These are phyloP conservation scores for Sarcophaga bullata DNA, from an alignment of 1,140 invertebrate genomes.

Conservation along the genomic window DNA sequence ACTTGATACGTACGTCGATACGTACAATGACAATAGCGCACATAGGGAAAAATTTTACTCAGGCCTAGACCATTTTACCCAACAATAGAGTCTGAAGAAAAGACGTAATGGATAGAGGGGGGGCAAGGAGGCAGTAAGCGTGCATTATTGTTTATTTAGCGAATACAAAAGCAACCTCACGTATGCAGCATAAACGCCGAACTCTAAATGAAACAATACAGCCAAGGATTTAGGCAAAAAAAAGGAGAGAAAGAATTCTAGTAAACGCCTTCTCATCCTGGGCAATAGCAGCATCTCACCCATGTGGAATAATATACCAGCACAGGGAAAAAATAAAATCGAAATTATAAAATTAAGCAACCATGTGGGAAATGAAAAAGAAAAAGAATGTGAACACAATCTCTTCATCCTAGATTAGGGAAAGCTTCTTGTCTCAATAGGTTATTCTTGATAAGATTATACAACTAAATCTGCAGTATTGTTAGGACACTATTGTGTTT, in stretches of 20 bases:
- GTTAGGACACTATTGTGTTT: too few species aligned
- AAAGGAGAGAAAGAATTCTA: constrained; percentile 19
- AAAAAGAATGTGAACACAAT: background rate
- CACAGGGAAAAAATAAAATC: background rate
- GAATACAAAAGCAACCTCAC: constrained; percentile 2
- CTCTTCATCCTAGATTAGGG: too few species aligned
- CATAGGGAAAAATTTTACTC: background rate
- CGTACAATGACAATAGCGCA: constrained; percentile 16
- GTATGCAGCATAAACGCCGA: background rate
- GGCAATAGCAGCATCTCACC: background rate
- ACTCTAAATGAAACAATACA: background rate
- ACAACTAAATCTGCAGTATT: too few species aligned
- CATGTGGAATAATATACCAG: background rate
- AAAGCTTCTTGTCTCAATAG: too few species aligned
- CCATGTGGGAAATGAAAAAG: background rate
- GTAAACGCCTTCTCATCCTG: background rate
- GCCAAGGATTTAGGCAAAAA: background rate
- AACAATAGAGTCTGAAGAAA: background rate
- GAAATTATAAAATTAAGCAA: background rate
- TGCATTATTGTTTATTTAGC: constrained; percentile 32
- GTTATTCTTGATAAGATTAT: too few species aligned
- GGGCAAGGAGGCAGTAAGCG: background rate
- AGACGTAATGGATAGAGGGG: background rate
- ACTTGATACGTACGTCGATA: background rate
- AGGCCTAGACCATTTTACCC: constrained; percentile 21